Conservation (phyloP, 2,888 invertebrate genomes). For the Pegoplata infirma region DNA sequence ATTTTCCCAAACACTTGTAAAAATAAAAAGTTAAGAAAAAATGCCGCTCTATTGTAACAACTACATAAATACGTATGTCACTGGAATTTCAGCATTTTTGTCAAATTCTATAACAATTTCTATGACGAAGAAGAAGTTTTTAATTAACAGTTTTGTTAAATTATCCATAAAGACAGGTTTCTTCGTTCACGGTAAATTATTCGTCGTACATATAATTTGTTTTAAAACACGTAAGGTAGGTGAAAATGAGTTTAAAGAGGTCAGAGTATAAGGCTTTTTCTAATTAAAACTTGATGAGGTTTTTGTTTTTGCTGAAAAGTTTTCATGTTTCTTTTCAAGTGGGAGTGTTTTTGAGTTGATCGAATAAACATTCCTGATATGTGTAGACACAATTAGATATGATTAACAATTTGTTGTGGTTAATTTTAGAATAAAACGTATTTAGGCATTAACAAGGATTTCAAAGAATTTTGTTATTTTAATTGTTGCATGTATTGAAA, state of each 20-base stretch:
- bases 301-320: background rate
- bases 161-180: background rate
- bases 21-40: no score
- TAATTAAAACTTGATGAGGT: conserved; percentile 26
- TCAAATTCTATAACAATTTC: background rate
- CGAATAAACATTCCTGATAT: conserved; percentile 17
- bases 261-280: background rate
- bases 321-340: background rate
- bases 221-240: conserved; percentile 1
- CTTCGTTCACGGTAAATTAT: conserved; percentile 1
- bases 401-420: background rate
- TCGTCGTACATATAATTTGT: background rate
- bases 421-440: background rate
- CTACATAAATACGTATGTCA: background rate
- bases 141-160: conserved; percentile 26
- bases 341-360: conserved; percentile 3
- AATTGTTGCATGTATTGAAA: no score
- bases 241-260: background rate
- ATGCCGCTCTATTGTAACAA: no score
- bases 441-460: no score
- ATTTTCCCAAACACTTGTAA: no score
- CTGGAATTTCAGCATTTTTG: background rate
- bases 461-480: no score
- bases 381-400: conserved; percentile 7
- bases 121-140: conserved; percentile 10